Base-by-base conservation (phyloP, 2,888 invertebrate genomes). In the Cataglyphis albicans region DNA sequence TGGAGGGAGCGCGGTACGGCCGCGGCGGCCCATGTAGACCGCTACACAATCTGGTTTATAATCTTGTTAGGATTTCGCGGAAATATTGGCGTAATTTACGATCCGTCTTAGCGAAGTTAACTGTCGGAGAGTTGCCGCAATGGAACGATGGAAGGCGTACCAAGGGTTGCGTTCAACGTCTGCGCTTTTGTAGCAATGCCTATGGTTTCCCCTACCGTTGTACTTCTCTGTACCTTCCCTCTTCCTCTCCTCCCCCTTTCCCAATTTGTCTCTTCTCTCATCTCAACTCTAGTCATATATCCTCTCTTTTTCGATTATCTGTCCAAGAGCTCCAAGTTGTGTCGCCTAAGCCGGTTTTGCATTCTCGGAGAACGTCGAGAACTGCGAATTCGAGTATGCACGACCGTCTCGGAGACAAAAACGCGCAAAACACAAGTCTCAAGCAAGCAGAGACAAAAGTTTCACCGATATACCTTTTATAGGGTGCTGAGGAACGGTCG, bases 51-150 rank as follows among this genome's bases (percentile, higher is more conserved):
- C 93, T 92, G 92, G 90, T 93, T 94, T 93, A 93, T 94, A 94
- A 94, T 94, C 94, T 94, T 93, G 94, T 94, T 94, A 94, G 93
- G 92, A 94, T 93, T 94, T 94, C 94, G 94, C 93, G 93, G 94
- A 94, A 94, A 94, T 94, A 94, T 94, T 93, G 93, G 87, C 89
- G 92, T 94, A 93, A 94, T 94, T 94, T 94, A 94, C 93, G 94
- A 93, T 93, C 92, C 92, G 86, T 88, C 88, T 86, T 85, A 83
- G 84, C 70, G 81, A 75, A 86, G 84, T 87, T 89, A 88, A 88
- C 89, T 84, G 87, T 86, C 87, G 72, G 67, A 81, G 61, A 75
- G 93, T 93, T 52, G 91, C 88, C 91, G 90, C 90, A 90, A 88
- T 81, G 78, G 72, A 84, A 84, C 78, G 80, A 44, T 57, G 73